These are phyloP conservation scores for Macrotis lagotis DNA, from an alignment of 2,113 vertebrate genomes.

Conservation along the genomic window DNA sequence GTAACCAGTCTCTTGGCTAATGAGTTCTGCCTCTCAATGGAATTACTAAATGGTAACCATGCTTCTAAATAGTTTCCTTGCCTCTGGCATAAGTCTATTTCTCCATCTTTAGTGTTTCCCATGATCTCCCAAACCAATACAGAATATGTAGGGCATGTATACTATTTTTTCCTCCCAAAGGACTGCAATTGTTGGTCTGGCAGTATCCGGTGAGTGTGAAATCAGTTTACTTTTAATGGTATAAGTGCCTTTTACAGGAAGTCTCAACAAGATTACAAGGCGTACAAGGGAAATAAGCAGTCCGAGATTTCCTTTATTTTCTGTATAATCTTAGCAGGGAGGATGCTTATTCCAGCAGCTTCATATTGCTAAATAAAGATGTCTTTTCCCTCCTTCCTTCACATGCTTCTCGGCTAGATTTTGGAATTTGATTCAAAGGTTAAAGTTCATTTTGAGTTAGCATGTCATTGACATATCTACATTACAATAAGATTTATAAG, in stretches of 20 bases:
- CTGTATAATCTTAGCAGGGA: constrained; percentile 75
- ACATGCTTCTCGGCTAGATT: constrained; percentile 34
- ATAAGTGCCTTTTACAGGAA: constrained; percentile 79
- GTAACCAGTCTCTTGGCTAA: constrained; percentile 56
- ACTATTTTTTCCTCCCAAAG: constrained; percentile 72
- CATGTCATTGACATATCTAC: constrained; percentile 7
- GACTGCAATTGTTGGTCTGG: constrained; percentile 72
- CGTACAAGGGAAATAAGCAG: constrained; percentile 75
- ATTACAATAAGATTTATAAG: constrained; percentile 31
- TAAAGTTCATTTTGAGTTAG: constrained; percentile 38
- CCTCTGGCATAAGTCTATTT: constrained; percentile 69
- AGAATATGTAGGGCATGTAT: constrained; percentile 64
- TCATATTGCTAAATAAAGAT: constrained; percentile 70
- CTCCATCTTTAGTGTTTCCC: constrained; percentile 61
- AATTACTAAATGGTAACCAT: constrained; percentile 77
- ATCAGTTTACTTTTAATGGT: constrained; percentile 78
- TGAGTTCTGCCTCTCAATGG: constrained; percentile 66
- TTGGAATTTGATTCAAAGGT: constrained; percentile 40
- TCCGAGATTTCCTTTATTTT: constrained; percentile 77
- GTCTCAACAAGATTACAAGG: constrained; percentile 74
- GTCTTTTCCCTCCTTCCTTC: constrained; percentile 9
- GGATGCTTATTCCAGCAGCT: constrained; percentile 65
- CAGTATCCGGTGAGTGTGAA: constrained; percentile 76
- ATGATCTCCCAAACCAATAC: constrained; percentile 67
- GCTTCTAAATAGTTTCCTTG: constrained; percentile 76